Conservation (phyloP, 2,888 invertebrate species). For the Amaurobius ferox region DNA sequence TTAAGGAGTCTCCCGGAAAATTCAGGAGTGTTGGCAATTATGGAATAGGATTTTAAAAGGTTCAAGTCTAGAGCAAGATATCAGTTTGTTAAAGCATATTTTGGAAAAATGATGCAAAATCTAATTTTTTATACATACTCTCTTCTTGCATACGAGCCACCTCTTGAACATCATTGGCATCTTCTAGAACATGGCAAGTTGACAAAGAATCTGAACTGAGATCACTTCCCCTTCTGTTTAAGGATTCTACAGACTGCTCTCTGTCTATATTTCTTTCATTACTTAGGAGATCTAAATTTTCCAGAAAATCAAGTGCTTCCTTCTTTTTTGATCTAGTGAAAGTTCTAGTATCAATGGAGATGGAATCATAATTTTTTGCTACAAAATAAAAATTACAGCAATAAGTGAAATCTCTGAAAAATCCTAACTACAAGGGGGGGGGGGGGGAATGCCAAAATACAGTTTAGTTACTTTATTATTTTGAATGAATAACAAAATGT, state of each 20-base stretch:
- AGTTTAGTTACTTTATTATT: too few species aligned
- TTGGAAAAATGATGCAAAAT: too few species aligned
- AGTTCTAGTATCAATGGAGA: conserved; percentile 76
- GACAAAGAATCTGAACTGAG: conserved; percentile 52
- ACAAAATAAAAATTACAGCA: background rate
- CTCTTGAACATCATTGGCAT: conserved; percentile 77
- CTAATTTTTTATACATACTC: conserved; percentile 75
- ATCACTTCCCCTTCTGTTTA: conserved; percentile 51
- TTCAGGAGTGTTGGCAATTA: too few species aligned
- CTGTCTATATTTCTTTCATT: conserved; percentile 18
- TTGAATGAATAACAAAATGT: too few species aligned
- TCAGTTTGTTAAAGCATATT: too few species aligned
- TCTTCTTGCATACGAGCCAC: conserved; percentile 78
- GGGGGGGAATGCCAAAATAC: too few species aligned
- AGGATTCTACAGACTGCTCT: background rate
- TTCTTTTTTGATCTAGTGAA: conserved; percentile 77
- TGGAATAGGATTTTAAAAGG: too few species aligned
- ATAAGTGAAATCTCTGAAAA: too few species aligned
- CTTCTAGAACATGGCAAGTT: conserved; percentile 74
- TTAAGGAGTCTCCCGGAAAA: background rate
- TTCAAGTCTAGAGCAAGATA: too few species aligned
- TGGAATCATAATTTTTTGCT: conserved; percentile 48
- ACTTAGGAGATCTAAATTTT: conserved; percentile 32
- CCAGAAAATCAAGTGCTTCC: conserved; percentile 46
- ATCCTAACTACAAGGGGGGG: too few species aligned